Evolutionary conservation across 2,797 vertebrate species (phyloP), one percentile per base, ranked within the genome.

Genomic region (Pantherophis vulpinus): DNA sequence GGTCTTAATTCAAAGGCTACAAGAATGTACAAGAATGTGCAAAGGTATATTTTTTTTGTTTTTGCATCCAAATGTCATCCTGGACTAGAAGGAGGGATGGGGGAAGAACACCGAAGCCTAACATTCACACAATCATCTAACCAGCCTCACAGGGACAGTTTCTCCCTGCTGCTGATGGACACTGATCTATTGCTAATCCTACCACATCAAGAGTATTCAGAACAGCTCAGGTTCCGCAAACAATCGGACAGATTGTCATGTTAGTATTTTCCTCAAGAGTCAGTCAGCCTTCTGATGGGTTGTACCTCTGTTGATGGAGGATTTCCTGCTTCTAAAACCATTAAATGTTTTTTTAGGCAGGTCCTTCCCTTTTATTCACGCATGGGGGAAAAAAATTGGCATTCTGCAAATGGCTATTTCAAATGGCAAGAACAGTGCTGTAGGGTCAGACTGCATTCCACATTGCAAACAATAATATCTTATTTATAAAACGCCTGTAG

Each of bases 91-190:
- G 51, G 2, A 5, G 13, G 13, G 55, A 13, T 13, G 55, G 14
- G 14, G 56, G 11, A 56, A 56, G 13, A 14, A 56, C 55, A 56
- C 13, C 3, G 13, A 56, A 88, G 56, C 23, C 96, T 95, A 96
- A 94, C 94, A 94, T 95, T 94, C 0, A 0, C 90, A 94, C 83
- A 96, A 95, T 0, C 59, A 94, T 92, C 93, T 92, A 93, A 93
- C 93, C 92, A 94, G 93, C 95, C 95, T 63, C 32, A 90, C 93
- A 95, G 93, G 94, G 93, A 95, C 92, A 63, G 94, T 61, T 83
- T 90, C 89, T 88, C 91, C 23, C 55, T 93, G 0, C 89, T 94
- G 74, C 90, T 94, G 91, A 91, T 91, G 79, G 90, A 37, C 91
- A 94, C 92, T 96, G 37, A 83, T 83, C 74, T 0, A 7, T 58